Conservation (phyloP, 2,888 invertebrate genomes). For the Mythimna loreyi region DNA sequence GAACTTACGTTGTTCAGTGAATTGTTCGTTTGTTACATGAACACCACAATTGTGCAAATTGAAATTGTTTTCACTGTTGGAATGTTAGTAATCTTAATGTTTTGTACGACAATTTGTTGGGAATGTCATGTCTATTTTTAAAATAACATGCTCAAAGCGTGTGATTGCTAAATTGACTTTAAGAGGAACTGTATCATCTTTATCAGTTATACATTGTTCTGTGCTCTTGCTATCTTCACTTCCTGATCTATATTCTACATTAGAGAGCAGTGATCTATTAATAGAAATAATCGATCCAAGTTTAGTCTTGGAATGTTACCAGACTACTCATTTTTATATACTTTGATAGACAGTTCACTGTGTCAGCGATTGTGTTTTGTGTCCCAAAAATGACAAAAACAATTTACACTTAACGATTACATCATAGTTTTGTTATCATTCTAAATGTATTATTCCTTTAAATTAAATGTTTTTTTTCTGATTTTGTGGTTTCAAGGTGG, state of each 20-base stretch:
- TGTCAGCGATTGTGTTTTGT: conserved; percentile 47
- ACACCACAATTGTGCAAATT: conserved; percentile 70
- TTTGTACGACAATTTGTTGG: conserved; percentile 44
- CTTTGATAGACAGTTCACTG: conserved; percentile 51
- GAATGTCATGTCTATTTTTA: conserved; percentile 44
- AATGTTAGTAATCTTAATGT: conserved; percentile 56
- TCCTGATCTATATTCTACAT: background rate
- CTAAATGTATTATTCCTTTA: conserved; percentile 3
- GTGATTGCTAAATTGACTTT: conserved; percentile 8
- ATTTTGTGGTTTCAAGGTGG: too few relatives aligned
- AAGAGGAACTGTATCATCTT: background rate
- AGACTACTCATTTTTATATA: conserved; percentile 25
- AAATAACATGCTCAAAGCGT: conserved; percentile 32
- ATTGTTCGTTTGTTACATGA: conserved; percentile 77
- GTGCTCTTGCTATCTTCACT: background rate
- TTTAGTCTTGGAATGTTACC: conserved; percentile 32
- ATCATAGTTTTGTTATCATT: conserved; percentile 26
- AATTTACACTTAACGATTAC: conserved; percentile 29
- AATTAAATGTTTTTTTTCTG: too few relatives aligned
- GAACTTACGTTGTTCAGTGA: conserved; percentile 71
- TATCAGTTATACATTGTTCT: too few relatives aligned
- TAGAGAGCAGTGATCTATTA: background rate
- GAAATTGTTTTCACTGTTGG: conserved; percentile 62
- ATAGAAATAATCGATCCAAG: background rate
- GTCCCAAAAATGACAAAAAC: conserved; percentile 42